Base-by-base conservation (phyloP, 2,888 invertebrate genomes). In the Atrina japonica region DNA sequence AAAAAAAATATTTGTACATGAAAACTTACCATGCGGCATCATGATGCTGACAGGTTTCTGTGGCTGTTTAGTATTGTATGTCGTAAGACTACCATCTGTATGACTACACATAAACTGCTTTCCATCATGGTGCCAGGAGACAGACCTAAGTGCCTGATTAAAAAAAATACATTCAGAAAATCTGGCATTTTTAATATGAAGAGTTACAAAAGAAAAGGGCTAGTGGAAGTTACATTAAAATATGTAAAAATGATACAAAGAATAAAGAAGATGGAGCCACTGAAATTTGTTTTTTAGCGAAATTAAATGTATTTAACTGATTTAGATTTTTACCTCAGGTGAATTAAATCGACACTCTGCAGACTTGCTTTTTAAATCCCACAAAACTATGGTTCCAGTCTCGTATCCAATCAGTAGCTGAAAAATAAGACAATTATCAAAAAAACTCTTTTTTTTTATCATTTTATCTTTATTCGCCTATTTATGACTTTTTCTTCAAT, bases 121-220 rank as follows among this genome's bases (percentile, higher is more conserved):
- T 80, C 98, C 99, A 92, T 99, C 99, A 92, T 96, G 95, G 91
- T 98, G 97, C 99, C 99, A 99, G 77, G 96, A 94, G 86, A 97
- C 94, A 65, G 97, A 97, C 88, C 95, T 94, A 83, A 98, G 92
- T 41, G 88, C 84, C 91, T 91, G 76, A 58, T 75, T 76, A 61
- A 21, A 35, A 40, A n/a, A 40, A 18, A 53, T 9, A 30, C n/a
- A 14, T 23, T 14, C 23, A 9, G n/a, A n/a, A n/a, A n/a, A n/a
- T n/a, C n/a, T n/a, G n/a, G n/a, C n/a, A n/a, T n/a, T n/a, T n/a
- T n/a, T n/a, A n/a, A n/a, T n/a, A n/a, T n/a, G n/a, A n/a, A n/a
- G n/a, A n/a, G n/a, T n/a, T n/a, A n/a, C n/a, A n/a, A n/a, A n/a
- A n/a, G n/a, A n/a, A n/a, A n/a, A n/a, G n/a, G n/a, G n/a, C n/a